These are phyloP conservation scores for Gallinago undulata DNA, from an alignment of 2,113 vertebrate species.

Conservation along the genomic window DNA sequence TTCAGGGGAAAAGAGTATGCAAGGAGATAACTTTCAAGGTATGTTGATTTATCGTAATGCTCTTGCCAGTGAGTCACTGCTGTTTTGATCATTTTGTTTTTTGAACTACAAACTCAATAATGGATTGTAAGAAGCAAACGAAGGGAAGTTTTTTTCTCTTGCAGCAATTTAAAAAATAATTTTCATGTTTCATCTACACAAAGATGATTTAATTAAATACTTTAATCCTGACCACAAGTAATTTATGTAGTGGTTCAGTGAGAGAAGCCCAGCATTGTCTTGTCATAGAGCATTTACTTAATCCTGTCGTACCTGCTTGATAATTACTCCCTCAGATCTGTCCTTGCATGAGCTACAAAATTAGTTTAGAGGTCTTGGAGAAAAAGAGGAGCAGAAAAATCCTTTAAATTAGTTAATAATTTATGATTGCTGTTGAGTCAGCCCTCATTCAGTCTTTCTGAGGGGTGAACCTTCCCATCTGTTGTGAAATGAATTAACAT, in stretches of 20 bases:
- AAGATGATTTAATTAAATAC: conserved; percentile 67
- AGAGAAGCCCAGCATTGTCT: conserved; percentile 35
- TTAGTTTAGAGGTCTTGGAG: conserved; percentile 37
- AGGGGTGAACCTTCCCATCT: conserved; percentile 1
- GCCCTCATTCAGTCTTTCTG: background rate
- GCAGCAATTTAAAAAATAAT: conserved; percentile 35
- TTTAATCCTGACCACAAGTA: conserved; percentile 61
- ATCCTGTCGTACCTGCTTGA: conserved; percentile 44
- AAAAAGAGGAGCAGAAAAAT: background rate
- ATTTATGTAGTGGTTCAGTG: conserved; percentile 31
- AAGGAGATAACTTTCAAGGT: conserved; percentile 6
- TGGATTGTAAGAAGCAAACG: background rate
- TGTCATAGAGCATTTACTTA: conserved; percentile 33
- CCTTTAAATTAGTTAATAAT: conserved; percentile 16
- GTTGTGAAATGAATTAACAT: background rate
- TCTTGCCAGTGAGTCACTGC: conserved; percentile 38
- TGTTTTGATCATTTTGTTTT: conserved; percentile 29
- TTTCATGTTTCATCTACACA: conserved; percentile 47
- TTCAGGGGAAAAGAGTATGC: background rate
- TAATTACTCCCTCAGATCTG: conserved; percentile 59
- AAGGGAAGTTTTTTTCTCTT: background rate
- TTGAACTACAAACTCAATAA: conserved; percentile 35
- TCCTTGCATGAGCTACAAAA: conserved; percentile 44
- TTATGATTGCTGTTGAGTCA: conserved; percentile 10
- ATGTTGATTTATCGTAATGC: background rate